Evolutionary conservation across 2,888 invertebrate species (phyloP).

Genomic region (Himalopsyche kuldschensis): DNA sequence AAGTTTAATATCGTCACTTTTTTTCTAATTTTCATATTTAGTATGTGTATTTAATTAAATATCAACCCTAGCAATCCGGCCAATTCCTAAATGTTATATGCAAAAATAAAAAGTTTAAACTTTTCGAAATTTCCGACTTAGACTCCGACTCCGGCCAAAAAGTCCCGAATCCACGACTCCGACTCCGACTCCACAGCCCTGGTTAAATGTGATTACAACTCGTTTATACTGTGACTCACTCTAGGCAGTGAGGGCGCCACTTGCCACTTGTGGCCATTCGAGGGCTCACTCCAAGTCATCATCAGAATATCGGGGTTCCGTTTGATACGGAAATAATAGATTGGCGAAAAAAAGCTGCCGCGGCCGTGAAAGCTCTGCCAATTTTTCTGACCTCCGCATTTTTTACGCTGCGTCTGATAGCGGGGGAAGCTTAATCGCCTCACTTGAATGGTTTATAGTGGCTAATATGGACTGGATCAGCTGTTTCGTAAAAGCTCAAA

Average conservation of each 20-base stretch:
- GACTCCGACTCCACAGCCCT: no score
- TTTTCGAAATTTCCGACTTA: no score
- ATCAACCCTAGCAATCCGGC: no score
- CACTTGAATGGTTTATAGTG: neutral
- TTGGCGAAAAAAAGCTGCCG: neutral
- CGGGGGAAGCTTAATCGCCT: neutral
- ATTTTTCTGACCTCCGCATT: constrained; percentile 25
- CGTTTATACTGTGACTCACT: no score
- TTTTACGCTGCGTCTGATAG: constrained; percentile 6
- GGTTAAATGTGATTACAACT: no score
- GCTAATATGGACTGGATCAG: neutral
- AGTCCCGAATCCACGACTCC: no score
- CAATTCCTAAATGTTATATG: no score
- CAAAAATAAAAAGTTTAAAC: no score
- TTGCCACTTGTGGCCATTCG: neutral
- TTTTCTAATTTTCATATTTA: no score
- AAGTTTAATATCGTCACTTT: no score
- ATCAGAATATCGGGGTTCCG: neutral
- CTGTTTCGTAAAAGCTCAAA: neutral
- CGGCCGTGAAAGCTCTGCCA: constrained; percentile 26
- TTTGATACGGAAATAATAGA: neutral
- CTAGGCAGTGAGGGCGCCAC: neutral
- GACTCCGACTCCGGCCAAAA: no score
- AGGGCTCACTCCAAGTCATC: neutral
- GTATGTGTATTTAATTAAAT: no score